phyloP scores from a whole-genome alignment of 2,888 invertebrate genomes.

The Craniophora ligustri region DNA sequence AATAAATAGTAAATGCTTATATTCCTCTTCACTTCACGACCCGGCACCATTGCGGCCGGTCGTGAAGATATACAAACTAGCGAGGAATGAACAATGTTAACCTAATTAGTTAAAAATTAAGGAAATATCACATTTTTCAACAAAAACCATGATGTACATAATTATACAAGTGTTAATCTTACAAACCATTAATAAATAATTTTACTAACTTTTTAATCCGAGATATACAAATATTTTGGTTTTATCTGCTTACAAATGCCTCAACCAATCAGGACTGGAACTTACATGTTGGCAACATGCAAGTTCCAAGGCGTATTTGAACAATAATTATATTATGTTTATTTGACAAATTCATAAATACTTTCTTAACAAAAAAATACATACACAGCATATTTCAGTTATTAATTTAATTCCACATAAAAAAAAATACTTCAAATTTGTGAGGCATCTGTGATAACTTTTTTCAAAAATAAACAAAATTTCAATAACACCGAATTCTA shows the following conservation, averaged over 20 bases:
- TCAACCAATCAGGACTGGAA: conserved; percentile 10
- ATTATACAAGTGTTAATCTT: no score
- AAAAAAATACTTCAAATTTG: background rate
- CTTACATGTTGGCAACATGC: background rate
- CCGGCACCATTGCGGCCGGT: conserved; percentile 27
- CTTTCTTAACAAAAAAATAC: background rate
- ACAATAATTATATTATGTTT: no score
- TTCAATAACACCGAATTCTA: conserved; percentile 11
- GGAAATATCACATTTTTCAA: conserved; percentile 73
- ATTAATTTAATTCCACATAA: no score
- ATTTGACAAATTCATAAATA: no score
- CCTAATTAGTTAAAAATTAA: conserved; percentile 59
- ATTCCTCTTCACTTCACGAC: conserved; percentile 48
- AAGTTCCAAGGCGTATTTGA: no score
- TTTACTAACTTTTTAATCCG: conserved; percentile 25
- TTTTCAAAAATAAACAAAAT: conserved; percentile 1
- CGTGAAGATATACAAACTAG: conserved; percentile 42
- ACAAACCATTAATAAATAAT: conserved; percentile 24
- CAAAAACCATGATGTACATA: conserved; percentile 61
- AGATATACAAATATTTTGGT: conserved; percentile 12
- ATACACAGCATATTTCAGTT: background rate
- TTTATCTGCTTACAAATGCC: conserved; percentile 24
- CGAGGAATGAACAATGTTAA: conserved; percentile 65
- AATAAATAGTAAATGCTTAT: conserved; percentile 68
- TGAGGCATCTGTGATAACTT: conserved; percentile 30